A percentile compares a stretch with the other conserved stretches of the same genome.
phyloP scores from a whole-genome alignment of 1,140 invertebrate species.

The Platorchestia sp. region DNA sequence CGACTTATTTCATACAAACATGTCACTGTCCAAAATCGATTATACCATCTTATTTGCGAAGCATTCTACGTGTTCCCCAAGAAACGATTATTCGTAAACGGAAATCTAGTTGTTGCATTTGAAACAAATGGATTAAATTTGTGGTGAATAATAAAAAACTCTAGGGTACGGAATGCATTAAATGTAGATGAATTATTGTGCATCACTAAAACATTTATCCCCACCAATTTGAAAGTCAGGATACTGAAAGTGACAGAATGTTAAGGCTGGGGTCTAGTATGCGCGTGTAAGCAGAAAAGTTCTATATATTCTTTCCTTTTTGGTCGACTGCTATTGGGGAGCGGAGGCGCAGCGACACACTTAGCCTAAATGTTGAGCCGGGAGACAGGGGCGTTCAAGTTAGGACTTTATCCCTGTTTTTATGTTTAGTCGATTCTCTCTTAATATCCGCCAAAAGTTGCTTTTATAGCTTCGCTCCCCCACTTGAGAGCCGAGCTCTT shows the following conservation, averaged over 20 bases:
- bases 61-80: neutral
- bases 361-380: neutral
- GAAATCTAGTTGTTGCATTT: neutral
- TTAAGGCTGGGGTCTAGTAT: neutral
- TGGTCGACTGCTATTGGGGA: neutral
- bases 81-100: neutral
- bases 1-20: too few species aligned
- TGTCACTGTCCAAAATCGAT: too few species aligned
- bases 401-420: constrained; percentile 49
- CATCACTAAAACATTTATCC: neutral
- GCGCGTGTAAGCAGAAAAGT: neutral
- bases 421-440: constrained; percentile 52
- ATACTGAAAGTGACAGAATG: neutral
- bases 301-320: neutral
- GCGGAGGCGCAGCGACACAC: neutral
- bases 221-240: neutral
- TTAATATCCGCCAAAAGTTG: constrained; percentile 51
- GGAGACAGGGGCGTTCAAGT: neutral
- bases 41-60: neutral
- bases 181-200: neutral
- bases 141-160: neutral
- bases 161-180: neutral
- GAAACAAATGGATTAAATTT: neutral
- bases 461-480: constrained; percentile 24
- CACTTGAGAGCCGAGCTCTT: neutral